Evolutionary conservation across 2,888 invertebrate species (phyloP).

Genomic region (Diplolepis rosae): DNA sequence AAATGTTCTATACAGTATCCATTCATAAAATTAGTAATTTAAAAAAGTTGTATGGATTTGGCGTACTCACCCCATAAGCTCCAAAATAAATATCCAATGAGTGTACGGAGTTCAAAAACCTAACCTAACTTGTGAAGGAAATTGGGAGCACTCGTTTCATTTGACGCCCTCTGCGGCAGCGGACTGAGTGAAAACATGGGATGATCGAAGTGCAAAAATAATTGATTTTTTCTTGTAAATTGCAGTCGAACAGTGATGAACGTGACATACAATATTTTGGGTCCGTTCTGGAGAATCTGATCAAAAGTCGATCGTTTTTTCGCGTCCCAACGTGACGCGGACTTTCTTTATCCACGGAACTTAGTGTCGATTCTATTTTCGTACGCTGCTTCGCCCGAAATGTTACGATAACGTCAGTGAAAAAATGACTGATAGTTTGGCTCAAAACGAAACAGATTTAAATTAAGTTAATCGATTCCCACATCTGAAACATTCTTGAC

Average conservation of each 20-base stretch:
- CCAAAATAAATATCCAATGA: too few relatives aligned
- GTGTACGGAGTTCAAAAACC: too few relatives aligned
- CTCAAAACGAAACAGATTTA: background rate
- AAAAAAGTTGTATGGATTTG: too few relatives aligned
- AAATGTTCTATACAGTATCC: too few relatives aligned
- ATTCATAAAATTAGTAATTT: too few relatives aligned
- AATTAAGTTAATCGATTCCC: background rate
- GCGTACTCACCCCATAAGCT: too few relatives aligned
- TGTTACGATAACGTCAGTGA: slow-evolving; percentile 19
- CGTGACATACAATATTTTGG: background rate
- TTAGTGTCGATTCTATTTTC: slow-evolving; percentile 51
- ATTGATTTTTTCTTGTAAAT: slow-evolving; percentile 17
- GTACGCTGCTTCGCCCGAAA: slow-evolving; percentile 49
- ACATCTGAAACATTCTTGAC: slow-evolving; percentile 16
- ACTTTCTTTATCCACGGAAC: slow-evolving; percentile 1
- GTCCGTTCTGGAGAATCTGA: background rate
- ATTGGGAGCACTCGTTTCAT: slow-evolving; percentile 5
- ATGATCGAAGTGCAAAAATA: slow-evolving; percentile 7
- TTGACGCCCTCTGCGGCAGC: slow-evolving; percentile 21
- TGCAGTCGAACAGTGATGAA: slow-evolving; percentile 5
- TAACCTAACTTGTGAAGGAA: background rate
- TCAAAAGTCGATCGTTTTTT: background rate
- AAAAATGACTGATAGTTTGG: slow-evolving; percentile 21
- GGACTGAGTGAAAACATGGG: background rate
- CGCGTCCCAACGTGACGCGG: background rate